A percentile compares a stretch with the other conserved stretches of the same genome.
Conservation (phyloP, 2,888 invertebrate species). For the Eutolmus rufibarbis region DNA sequence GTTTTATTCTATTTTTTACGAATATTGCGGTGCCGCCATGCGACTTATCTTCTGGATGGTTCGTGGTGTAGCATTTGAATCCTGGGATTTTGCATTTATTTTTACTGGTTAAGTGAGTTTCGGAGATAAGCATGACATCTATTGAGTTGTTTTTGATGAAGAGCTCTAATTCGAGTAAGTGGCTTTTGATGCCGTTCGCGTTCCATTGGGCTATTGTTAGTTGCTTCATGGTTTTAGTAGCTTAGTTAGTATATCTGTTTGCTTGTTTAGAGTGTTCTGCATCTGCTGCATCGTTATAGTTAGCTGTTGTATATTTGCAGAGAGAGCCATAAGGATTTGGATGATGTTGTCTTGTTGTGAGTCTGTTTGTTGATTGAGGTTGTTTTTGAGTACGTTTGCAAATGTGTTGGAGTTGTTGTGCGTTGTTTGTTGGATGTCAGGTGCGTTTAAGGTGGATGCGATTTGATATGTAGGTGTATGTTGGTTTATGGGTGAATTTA, state of each 20-base stretch:
- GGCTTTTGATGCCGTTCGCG: background rate
- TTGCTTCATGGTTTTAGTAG: background rate
- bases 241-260: background rate
- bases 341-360: background rate
- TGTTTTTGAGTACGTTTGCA: background rate
- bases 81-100: background rate
- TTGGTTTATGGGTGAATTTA: background rate
- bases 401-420: background rate
- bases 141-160: background rate
- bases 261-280: background rate
- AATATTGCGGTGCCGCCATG: background rate
- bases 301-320: background rate
- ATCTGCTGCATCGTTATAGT: background rate
- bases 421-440: background rate
- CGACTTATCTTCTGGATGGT: background rate
- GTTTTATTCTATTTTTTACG: background rate
- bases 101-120: background rate
- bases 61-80: background rate
- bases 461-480: background rate
- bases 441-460: background rate
- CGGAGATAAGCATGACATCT: background rate
- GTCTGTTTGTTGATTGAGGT: background rate
- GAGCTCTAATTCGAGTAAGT: background rate
- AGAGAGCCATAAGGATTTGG: background rate
- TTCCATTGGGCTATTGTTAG: background rate